A percentile compares a stretch with the other conserved stretches of the same genome.
These are phyloP conservation scores for Ahaetulla prasina DNA, from an alignment of 2,113 vertebrate species.

Conservation along the genomic window DNA sequence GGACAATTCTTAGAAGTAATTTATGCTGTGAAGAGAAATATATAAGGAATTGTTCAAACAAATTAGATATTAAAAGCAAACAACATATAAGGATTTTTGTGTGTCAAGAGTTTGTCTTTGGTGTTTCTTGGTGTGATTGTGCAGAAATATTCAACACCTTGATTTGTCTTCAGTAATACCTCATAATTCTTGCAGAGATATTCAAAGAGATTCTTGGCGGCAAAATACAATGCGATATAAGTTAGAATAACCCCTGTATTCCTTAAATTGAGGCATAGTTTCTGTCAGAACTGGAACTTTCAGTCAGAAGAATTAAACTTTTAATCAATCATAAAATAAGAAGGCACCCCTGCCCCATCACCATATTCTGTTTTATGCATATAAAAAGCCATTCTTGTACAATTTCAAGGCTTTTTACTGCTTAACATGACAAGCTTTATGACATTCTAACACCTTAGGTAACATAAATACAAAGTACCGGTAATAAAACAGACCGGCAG, in stretches of 20 bases:
- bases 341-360: background rate
- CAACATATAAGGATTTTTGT: background rate
- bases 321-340: background rate
- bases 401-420: slow-evolving; percentile 17
- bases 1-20: background rate
- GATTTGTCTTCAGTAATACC: background rate
- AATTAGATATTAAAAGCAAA: background rate
- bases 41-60: background rate
- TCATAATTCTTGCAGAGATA: background rate
- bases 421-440: slow-evolving; percentile 26
- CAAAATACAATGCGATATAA: background rate
- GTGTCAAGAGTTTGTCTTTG: background rate
- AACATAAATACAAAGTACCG: slow-evolving; percentile 18
- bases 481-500: slow-evolving; percentile 8
- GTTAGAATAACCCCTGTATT: background rate
- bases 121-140: background rate
- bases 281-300: background rate
- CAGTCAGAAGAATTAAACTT: background rate
- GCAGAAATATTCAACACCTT: background rate
- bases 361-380: background rate
- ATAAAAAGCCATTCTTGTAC: background rate
- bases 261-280: background rate
- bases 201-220: background rate
- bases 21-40: background rate
- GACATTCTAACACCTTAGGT: slow-evolving; percentile 20